A percentile compares a stretch with the other conserved stretches of the same genome.
Evolutionary conservation across 2,113 vertebrate genomes (phyloP).

Genomic region (Gobiocypris rarus): DNA sequence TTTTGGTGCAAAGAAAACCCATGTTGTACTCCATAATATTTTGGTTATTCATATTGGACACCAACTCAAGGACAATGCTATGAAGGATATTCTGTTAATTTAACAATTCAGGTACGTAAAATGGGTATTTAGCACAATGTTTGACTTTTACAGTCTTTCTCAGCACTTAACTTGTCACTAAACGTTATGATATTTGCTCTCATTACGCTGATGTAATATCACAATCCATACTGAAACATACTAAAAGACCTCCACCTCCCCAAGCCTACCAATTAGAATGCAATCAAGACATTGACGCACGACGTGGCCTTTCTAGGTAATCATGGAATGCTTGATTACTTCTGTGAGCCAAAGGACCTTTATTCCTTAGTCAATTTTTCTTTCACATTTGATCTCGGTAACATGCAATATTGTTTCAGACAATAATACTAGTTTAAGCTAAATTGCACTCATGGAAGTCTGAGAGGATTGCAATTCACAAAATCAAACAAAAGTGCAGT

Average conservation of each 20-base stretch:
- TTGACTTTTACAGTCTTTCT: slow-evolving; percentile 24
- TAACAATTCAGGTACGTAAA: background rate
- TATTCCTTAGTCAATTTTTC: slow-evolving; percentile 6
- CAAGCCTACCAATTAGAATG: slow-evolving; percentile 23
- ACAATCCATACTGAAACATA: slow-evolving; percentile 11
- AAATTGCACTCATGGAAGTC: background rate
- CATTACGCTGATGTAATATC: slow-evolving; percentile 32
- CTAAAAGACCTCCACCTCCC: background rate
- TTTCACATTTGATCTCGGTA: slow-evolving; percentile 25
- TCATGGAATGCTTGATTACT: slow-evolving; percentile 35
- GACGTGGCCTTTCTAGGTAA: slow-evolving; percentile 29
- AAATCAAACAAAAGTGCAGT: slow-evolving; percentile 27
- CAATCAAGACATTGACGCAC: slow-evolving; percentile 42
- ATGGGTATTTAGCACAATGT: slow-evolving; percentile 2
- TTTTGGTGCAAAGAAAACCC: background rate
- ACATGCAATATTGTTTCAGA: background rate
- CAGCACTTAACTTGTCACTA: slow-evolving; percentile 7
- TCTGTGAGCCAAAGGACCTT: slow-evolving; percentile 23
- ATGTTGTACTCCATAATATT: background rate
- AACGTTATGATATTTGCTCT: slow-evolving; percentile 9
- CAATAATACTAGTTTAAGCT: background rate
- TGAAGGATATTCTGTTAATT: background rate
- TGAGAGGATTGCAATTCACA: background rate
- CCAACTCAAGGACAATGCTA: background rate
- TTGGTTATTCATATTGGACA: background rate